phyloP scores from a whole-genome alignment of 2,888 invertebrate genomes.

The Acrobeloides nanus region DNA sequence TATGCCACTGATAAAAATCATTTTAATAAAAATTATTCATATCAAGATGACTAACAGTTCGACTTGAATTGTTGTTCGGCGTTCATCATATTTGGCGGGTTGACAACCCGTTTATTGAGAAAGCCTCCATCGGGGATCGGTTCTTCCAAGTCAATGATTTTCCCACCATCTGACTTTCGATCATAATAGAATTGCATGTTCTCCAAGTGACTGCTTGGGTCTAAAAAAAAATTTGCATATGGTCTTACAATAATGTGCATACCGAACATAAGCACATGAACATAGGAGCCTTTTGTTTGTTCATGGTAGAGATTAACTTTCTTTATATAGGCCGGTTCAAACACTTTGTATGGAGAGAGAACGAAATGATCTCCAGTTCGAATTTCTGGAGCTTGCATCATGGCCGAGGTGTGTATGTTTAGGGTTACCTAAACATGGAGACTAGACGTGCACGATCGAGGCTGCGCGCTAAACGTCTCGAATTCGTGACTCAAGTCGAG shows the following conservation, averaged over 20 bases:
- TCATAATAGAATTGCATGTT: slow-evolving; percentile 43
- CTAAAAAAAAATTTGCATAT: slow-evolving; percentile 13
- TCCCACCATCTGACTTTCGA: slow-evolving; percentile 30
- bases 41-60: slow-evolving; percentile 25
- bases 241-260: slow-evolving; percentile 6
- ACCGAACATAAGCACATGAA: slow-evolving; percentile 41
- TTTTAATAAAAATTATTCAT: too few species aligned
- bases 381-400: too few species aligned
- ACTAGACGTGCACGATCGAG: too few species aligned
- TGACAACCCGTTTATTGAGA: slow-evolving; percentile 36
- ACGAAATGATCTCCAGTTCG: too few species aligned
- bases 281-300: slow-evolving; percentile 34
- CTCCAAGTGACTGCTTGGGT: slow-evolving; percentile 34
- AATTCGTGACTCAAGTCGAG: too few species aligned
- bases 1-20: too few species aligned
- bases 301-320: slow-evolving; percentile 32
- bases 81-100: slow-evolving; percentile 27
- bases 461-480: too few species aligned
- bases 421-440: too few species aligned
- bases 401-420: too few species aligned
- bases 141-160: slow-evolving; percentile 33
- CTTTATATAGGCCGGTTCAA: too few species aligned
- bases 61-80: slow-evolving; percentile 22
- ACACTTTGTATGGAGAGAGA: too few species aligned
- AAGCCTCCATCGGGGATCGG: slow-evolving; percentile 44